phyloP scores from a whole-genome alignment of 1,140 invertebrate species.

The Sycophila sp. region DNA sequence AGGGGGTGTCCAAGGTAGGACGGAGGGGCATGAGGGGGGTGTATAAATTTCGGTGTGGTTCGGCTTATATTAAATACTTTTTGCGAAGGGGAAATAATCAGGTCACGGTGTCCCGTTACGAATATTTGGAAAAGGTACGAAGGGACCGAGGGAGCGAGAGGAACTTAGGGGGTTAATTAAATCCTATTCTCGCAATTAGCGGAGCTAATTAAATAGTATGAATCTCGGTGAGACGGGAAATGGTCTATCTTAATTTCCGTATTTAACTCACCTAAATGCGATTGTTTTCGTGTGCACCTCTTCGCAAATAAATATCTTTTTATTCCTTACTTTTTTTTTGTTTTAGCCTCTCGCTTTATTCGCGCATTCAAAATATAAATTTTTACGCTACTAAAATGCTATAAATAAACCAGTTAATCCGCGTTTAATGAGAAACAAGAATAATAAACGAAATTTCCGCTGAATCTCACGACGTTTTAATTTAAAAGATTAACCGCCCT shows the following conservation, averaged over 20 bases:
- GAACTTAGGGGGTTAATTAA: conserved; percentile 50
- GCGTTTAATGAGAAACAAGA: no score
- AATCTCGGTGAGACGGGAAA: conserved; percentile 38
- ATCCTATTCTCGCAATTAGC: conserved; percentile 55
- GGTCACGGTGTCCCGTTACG: background rate
- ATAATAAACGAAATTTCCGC: no score
- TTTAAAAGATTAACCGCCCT: no score
- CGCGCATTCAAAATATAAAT: no score
- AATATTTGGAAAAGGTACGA: conserved; percentile 10
- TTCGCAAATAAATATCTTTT: conserved; percentile 2
- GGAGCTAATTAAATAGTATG: conserved; percentile 50
- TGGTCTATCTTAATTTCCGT: conserved; percentile 31
- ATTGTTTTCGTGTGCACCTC: background rate
- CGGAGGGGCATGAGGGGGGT: no score
- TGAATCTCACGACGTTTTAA: no score
- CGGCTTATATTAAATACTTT: background rate
- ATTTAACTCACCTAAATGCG: conserved; percentile 4
- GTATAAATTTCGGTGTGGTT: background rate
- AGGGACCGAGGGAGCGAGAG: background rate
- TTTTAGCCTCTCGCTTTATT: background rate
- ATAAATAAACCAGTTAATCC: no score
- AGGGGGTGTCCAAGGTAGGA: no score
- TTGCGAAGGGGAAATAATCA: background rate
- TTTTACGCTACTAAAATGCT: no score
- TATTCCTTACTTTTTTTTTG: background rate